A percentile compares a stretch with the other conserved stretches of the same genome.
These are phyloP conservation scores for Calonectris borealis DNA, from an alignment of 2,113 vertebrate genomes.

Conservation along the genomic window DNA sequence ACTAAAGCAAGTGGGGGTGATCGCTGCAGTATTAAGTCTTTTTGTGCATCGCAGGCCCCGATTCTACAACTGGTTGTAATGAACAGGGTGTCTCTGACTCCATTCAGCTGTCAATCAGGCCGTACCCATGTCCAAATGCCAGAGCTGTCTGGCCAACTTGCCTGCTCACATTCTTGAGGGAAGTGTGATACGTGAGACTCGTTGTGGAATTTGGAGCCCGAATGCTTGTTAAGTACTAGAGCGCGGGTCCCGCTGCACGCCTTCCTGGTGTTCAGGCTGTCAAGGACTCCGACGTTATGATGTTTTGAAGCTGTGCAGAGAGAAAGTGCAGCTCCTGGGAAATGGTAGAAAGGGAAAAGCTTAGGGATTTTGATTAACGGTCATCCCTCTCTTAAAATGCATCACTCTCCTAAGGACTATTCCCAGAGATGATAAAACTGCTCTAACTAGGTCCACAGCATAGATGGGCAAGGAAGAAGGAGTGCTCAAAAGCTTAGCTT, in stretches of 20 bases:
- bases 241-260: background rate
- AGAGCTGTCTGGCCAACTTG: constrained; percentile 46
- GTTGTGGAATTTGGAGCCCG: background rate
- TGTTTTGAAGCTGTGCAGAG: background rate
- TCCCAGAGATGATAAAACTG: background rate
- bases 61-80: background rate
- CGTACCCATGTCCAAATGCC: constrained; percentile 16
- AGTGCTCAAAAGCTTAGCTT: background rate
- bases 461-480: background rate
- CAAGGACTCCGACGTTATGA: fast-evolving
- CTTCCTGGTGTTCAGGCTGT: background rate
- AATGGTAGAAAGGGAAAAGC: background rate
- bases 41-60: background rate
- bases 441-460: background rate
- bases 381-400: background rate
- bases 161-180: constrained; percentile 53
- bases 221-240: background rate
- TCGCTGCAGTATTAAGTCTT: background rate
- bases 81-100: constrained; percentile 20
- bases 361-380: background rate
- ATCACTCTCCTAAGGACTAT: background rate
- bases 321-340: background rate
- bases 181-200: constrained; percentile 22
- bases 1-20: fast-evolving
- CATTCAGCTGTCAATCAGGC: constrained; percentile 4